Base-by-base conservation (phyloP, 1,140 invertebrate genomes). In the Phenacoccus solenopsis region DNA sequence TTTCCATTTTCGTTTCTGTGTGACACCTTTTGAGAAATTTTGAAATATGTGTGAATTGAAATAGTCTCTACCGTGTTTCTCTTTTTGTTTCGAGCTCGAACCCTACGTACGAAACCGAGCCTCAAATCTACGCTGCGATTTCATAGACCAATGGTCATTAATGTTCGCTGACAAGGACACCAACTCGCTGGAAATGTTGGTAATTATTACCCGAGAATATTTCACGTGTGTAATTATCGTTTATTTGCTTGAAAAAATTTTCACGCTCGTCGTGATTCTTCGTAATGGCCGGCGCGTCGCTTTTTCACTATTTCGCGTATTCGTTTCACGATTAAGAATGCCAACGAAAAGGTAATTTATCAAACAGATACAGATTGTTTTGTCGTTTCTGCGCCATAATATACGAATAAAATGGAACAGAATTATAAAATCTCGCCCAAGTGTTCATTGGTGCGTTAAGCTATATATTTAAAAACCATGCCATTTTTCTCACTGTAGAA, bases 211-310 rank as follows among this genome's bases (percentile, higher is more conserved):
- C 12, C 38, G 5, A 49, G 38, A 49, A 49, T 49, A 49, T 49
- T 49, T 49, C 38, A 49, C 38, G 38, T 49, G 38, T 49, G 38
- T 49, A 49, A 49, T 49, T 49, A 49, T 49, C 38, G 38, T 49
- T 49, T 49, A 49, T 49, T 49, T 49, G 38, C 12, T 49, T 49
- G 38, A 49, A 49, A 49, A 49, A 49, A 49, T 49, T 49, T 49
- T 49, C 38, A 49, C 38, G 38, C 38, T 49, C 12, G 5, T 49
- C 38, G 38, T 49, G 38, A 49, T 49, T 49, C 16, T 2, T 10
- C 38, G 20, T 49, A 49, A 49, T 49, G 38, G 38, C 38, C 38
- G 38, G 38, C 38, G 20, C 38, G 38, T 49, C 20, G 16, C 38
- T 49, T 49, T 4, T 9, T 9, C 38, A 32, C 30, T 32, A n/a